Percentiles rank a stretch among this genome's conserved stretches.
Evolutionary conservation across 2,797 vertebrate species (phyloP).

Genomic region (Caiman crocodilus): DNA sequence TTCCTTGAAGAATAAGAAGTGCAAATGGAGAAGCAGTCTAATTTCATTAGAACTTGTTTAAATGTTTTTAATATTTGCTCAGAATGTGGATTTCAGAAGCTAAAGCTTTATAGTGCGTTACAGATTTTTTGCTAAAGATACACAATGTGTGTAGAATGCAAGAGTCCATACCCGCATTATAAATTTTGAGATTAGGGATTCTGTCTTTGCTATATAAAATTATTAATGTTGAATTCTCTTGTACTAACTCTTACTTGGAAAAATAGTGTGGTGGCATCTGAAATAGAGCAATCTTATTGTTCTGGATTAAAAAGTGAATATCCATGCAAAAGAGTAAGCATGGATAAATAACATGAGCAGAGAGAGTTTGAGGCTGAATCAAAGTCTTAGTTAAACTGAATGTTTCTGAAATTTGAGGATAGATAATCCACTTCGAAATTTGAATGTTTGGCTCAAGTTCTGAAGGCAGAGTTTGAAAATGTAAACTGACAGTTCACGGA

Average conservation of each 20-base stretch:
- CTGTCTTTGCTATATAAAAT: neutral
- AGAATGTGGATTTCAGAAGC: neutral
- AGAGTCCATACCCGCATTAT: neutral
- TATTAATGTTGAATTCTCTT: rapidly evolving
- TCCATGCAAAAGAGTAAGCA: conserved; percentile 18
- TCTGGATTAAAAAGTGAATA: neutral
- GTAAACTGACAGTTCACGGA: neutral
- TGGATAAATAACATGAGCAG: conserved; percentile 48
- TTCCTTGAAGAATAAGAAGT: neutral
- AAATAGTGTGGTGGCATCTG: neutral
- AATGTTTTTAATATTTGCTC: neutral
- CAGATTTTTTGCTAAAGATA: too few relatives aligned
- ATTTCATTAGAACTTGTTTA: neutral
- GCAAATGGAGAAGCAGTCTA: neutral
- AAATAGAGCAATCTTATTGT: neutral
- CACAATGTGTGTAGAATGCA: neutral
- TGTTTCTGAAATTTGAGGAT: neutral
- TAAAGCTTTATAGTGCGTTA: too few relatives aligned
- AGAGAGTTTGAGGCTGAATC: conserved; percentile 28
- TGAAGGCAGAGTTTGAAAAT: neutral
- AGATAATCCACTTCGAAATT: conserved; percentile 47
- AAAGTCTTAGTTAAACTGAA: conserved; percentile 40
- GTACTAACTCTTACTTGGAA: neutral
- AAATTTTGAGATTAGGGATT: neutral
- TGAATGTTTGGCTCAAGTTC: conserved; percentile 22